Conservation (phyloP, 2,113 vertebrate genomes). For the Peromyscus leucopus region DNA sequence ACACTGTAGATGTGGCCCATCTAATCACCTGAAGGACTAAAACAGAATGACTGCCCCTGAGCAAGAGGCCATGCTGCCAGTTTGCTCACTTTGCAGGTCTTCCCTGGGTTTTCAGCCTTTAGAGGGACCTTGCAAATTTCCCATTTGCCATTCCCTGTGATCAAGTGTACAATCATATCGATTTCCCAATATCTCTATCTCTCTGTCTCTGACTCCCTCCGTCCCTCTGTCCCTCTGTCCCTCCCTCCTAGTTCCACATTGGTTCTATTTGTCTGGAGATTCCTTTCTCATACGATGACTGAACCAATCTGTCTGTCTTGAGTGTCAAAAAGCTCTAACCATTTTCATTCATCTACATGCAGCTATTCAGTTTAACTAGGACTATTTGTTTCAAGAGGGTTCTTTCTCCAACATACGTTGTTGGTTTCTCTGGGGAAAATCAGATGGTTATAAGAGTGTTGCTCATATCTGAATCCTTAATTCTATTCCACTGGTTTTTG, state of each 20-base stretch:
- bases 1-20: too few relatives aligned
- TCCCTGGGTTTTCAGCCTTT: neutral
- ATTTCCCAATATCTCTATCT: too few relatives aligned
- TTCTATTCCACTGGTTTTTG: neutral
- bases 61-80: neutral
- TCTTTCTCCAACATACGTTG: neutral
- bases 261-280: neutral
- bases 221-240: too few relatives aligned
- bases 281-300: neutral
- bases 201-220: too few relatives aligned
- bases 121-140: neutral
- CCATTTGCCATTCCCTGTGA: neutral
- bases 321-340: neutral
- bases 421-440: neutral
- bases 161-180: neutral
- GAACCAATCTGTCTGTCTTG: neutral
- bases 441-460: neutral
- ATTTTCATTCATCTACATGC: neutral
- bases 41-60: neutral
- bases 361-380: too few relatives aligned
- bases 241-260: too few relatives aligned
- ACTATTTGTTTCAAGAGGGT: neutral
- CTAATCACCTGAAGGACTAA: neutral
- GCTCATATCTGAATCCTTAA: too few relatives aligned
- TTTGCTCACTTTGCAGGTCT: too few relatives aligned